A percentile compares a stretch with the other conserved stretches of the same genome.
phyloP scores from a whole-genome alignment of 2,113 vertebrate genomes.

The Coturnix japonica region DNA sequence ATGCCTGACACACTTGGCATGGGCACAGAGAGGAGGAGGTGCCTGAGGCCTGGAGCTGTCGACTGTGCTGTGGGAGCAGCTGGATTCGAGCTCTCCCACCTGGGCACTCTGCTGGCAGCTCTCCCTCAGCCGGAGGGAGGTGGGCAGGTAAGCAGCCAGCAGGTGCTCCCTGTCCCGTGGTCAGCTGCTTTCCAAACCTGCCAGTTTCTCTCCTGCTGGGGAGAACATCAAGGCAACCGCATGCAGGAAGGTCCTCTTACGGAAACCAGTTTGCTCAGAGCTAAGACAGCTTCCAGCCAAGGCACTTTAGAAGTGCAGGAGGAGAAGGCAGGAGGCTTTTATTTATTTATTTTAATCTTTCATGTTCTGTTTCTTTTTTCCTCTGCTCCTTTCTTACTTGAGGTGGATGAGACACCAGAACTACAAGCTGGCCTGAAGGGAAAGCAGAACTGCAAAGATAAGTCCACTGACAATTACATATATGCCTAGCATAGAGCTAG shows the following conservation, averaged over 20 bases:
- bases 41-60: neutral
- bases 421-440: neutral
- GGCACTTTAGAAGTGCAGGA: neutral
- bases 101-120: neutral
- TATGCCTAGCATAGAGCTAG: neutral
- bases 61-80: neutral
- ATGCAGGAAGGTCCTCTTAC: neutral
- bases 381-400: neutral
- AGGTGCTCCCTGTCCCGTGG: neutral
- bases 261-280: neutral
- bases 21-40: neutral
- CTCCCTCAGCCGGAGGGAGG: neutral
- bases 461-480: neutral
- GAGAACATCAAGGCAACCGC: neutral
- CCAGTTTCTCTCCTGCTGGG: neutral
- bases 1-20: neutral
- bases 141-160: neutral
- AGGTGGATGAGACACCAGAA: neutral
- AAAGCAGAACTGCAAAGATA: neutral
- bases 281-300: neutral
- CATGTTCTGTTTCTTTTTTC: fast-evolving
- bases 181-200: neutral
- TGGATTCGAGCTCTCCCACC: neutral
- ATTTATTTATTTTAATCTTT: neutral
- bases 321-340: neutral